Conservation (phyloP, 2,888 invertebrate genomes). For the Athalia cordata region DNA sequence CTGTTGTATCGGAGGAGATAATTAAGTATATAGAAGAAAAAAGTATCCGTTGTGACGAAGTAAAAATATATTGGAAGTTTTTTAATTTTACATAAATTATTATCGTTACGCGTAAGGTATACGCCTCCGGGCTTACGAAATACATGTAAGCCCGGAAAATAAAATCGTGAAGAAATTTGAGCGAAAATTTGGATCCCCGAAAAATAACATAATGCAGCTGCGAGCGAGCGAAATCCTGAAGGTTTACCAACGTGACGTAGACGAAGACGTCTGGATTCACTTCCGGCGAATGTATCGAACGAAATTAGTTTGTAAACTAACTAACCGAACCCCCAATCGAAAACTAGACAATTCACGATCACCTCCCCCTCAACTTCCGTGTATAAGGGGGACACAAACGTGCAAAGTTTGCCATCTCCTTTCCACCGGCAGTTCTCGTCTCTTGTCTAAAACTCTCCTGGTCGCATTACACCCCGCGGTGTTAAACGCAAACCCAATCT, state of each 20-base stretch:
- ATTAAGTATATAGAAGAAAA: too few relatives aligned
- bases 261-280: slow-evolving; percentile 34
- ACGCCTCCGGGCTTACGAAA: too few relatives aligned
- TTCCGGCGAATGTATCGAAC: slow-evolving; percentile 27
- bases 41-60: too few relatives aligned
- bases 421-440: not conserved
- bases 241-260: not conserved
- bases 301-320: slow-evolving; percentile 44
- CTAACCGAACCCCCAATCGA: slow-evolving; percentile 25
- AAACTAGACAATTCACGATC: slow-evolving; percentile 11
- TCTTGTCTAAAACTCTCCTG: slow-evolving; percentile 8
- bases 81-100: too few relatives aligned
- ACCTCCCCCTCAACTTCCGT: not conserved
- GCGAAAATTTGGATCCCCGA: not conserved
- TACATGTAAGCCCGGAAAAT: too few relatives aligned
- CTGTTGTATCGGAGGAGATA: too few relatives aligned
- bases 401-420: slow-evolving; percentile 12
- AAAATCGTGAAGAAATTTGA: too few relatives aligned
- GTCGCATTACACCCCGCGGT: not conserved
- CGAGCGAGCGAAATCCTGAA: not conserved
- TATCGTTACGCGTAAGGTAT: too few relatives aligned
- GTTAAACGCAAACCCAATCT: slow-evolving; percentile 14
- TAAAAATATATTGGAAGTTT: too few relatives aligned
- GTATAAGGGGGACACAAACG: slow-evolving; percentile 15
- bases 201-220: not conserved